Evolutionary conservation across 2,113 vertebrate species (phyloP), one percentile per base, ranked within the genome.

Genomic region (Gambusia holbrooki): DNA sequence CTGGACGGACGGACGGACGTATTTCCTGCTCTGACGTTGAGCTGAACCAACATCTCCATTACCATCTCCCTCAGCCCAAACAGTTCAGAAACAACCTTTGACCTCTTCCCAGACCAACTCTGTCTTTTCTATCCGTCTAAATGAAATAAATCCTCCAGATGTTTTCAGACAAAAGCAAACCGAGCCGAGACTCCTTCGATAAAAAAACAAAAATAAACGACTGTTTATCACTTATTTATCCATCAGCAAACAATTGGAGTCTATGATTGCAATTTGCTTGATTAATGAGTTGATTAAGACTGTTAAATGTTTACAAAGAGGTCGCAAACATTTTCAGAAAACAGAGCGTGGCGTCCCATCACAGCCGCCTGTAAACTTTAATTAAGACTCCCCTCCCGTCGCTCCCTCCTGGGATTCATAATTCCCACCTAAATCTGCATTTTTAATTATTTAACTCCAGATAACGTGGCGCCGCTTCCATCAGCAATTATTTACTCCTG

Each of bases 251-350:
- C 90, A 93, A 93, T 94, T 93, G 93, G 88, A 90, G 74, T 80
- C 90, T 92, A 90, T 90, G 92, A 93, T 94, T 89, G 90, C 90
- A 93, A 93, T 93, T 93, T 91, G 88, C 90, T 90, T 92, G 93
- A 95, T 94, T 94, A 95, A 94, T 92, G 89, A 94, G 88, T 92
- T 91, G 92, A 94, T 95, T 94, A 94, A 90, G 91, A 92, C 80
- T 61, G 79, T 84, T 90, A 91, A 93, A 90, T 94, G 93, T 94
- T 93, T 92, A 90, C 90, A 94, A 92, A 91, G 84, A 84, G 87
- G 72, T 77, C 92, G 92, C 90, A 94, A 94, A 93, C 90, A 92
- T 92, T 91, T 88, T 87, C 83, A 86, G 76, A 92, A 92, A 92
- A 88, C 90, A 86, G 88, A 82, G 82, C 84, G 86, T 82, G 58